Evolutionary conservation across 2,113 vertebrate genomes (phyloP), one percentile per base, ranked within the genome.

Genomic region (Bettongia penicillata): DNA sequence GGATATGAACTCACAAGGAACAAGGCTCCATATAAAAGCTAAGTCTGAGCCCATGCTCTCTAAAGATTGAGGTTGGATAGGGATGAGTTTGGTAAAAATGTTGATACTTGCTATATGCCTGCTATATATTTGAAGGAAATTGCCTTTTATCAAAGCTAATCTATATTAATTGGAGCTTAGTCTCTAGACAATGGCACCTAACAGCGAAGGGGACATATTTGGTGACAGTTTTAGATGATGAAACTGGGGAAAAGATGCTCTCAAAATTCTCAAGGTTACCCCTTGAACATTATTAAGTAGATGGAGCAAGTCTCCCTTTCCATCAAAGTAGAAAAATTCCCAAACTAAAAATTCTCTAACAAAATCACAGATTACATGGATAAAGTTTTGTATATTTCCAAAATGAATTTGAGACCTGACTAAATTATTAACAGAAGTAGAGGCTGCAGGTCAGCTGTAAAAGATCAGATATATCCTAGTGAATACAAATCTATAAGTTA

Each of bases 401-500:
- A 92, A 94, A 24, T 16, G 68, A 51, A 2, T 90, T 2, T 4
- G 90, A 52, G 91, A 43, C 90, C 14, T 3, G 96, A 49, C 0
- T 77, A 0, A 49, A 26, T 25, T 93, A 92, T 91, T 25, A 95
- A 43, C 50, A 91, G 97, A 43, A 92, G n/a, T 90, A 93, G 51
- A 95, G 61, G 37, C 37, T 77, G 43, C 77, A 37, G 0, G 0
- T 68, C 52, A 93, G 95, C 95, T 0, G 55, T 95, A 57, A 96
- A 96, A 93, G 25, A 26, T 52, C 61, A 77, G 5, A 77, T n/a
- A n/a, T 77, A 19, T 94, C 0, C 23, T 51, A 26, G 90, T 53
- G 22, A 55, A 92, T 92, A 48, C 5, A 93, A 90, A 91, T n/a
- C 16, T 98, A 94, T 89, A n/a, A 12, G 90, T 93, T 91, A 53